Evolutionary conservation across 2,113 vertebrate genomes (phyloP), one percentile per base, ranked within the genome.

Genomic region (Mormoops blainvillei): DNA sequence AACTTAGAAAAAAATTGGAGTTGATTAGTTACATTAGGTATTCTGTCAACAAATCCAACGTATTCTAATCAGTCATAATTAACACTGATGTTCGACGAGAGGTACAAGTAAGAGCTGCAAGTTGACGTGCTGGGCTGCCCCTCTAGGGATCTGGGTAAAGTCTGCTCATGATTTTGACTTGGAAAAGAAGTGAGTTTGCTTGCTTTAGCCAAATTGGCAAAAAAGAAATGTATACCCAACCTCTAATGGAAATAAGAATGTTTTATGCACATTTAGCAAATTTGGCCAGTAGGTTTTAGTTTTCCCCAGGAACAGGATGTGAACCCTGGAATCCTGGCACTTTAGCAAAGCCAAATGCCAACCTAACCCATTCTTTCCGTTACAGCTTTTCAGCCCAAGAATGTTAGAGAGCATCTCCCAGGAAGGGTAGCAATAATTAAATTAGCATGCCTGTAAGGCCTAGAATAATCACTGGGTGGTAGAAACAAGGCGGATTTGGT

Each of bases 51-150:
- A 98, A 97, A 97, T 80, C 86, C 97, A 94, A 4, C 65, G 91
- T 91, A 78, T 63, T 67, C 94, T 97, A 96, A 98, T 98, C 97
- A 97, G 94, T 96, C 94, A 94, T 97, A 97, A 97, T 97, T 96
- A 98, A 86, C 78, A 61, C 68, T 94, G 94, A 94, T 95, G 89
- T 93, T 45, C 91, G 97, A 97, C 96, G 95, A 97, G 94, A 96
- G 52, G 56, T 41, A 70, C 87, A 89, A 22, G 67, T 81, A 94
- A 70, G 52, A 87, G 86, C 10, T 84, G 88, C 61, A 80, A 45
- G 91, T 22, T n/a, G 43, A 83, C 31, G 7, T 31, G 91, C 91
- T 81, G 74, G 95, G 78, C 68, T 43, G 50, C 45, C 68, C 78
- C 89, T 91, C 91, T 36, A 12, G 91, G 96, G 96, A 94, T 48